A percentile compares a stretch with the other conserved stretches of the same genome.
These are phyloP conservation scores for Holotrichia oblita DNA, from an alignment of 1,140 invertebrate species.

Conservation along the genomic window DNA sequence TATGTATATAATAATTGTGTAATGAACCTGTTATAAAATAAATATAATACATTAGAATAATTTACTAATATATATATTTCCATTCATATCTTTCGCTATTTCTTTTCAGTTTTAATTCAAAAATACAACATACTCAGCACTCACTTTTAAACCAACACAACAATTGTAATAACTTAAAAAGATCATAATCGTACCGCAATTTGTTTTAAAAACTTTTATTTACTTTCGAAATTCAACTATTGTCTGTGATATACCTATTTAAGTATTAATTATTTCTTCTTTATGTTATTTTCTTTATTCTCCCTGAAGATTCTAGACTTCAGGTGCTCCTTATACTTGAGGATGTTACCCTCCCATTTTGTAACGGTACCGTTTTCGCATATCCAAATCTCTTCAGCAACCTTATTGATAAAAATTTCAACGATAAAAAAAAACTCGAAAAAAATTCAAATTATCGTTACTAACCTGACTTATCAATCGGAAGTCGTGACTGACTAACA, in stretches of 20 bases:
- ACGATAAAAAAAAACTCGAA: too few relatives aligned
- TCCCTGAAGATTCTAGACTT: slow-evolving; percentile 80
- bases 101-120: neutral
- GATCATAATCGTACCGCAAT: slow-evolving; percentile 6
- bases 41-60: slow-evolving; percentile 30
- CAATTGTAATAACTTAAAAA: neutral
- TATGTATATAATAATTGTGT: neutral
- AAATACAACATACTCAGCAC: slow-evolving; percentile 1
- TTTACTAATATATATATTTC: neutral
- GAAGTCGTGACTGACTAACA: slow-evolving; percentile 98
- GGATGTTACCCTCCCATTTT: slow-evolving; percentile 96
- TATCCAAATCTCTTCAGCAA: slow-evolving; percentile 99
- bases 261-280: slow-evolving; percentile 23
- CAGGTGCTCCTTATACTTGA: slow-evolving; percentile 95
- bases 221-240: slow-evolving; percentile 35
- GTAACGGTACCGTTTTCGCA: slow-evolving; percentile 96
- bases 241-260: slow-evolving; percentile 2
- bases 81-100: neutral
- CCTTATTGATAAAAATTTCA: slow-evolving; percentile 67
- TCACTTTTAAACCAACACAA: neutral
- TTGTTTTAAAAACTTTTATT: slow-evolving; percentile 16
- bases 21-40: slow-evolving; percentile 17
- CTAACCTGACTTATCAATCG: slow-evolving; percentile 96
- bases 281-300: slow-evolving; percentile 12
- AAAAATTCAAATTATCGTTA: slow-evolving; percentile 26